Conservation (phyloP, 2,113 vertebrate species). For the Pantherophis guttatus region DNA sequence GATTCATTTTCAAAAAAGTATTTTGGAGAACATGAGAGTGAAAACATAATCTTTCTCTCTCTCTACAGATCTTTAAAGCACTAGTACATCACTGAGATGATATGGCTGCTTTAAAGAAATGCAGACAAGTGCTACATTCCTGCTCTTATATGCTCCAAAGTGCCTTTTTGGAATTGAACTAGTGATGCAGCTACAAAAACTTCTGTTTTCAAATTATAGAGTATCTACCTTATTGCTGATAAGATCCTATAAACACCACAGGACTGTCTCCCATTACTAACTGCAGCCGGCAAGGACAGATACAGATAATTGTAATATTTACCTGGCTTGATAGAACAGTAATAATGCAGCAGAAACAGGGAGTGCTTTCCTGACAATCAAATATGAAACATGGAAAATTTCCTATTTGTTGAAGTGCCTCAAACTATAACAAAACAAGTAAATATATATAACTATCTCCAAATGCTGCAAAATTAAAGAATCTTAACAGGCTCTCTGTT, state of each 20-base stretch:
- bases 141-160: background rate
- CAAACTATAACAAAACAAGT: background rate
- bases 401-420: background rate
- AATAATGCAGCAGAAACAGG: constrained; percentile 18
- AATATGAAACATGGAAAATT: background rate
- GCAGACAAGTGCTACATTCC: background rate
- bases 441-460: background rate
- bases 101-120: background rate
- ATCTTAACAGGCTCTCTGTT: background rate
- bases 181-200: background rate
- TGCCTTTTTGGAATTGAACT: background rate
- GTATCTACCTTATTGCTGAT: background rate
- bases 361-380: constrained; percentile 32
- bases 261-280: background rate
- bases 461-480: background rate
- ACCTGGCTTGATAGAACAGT: background rate
- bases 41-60: background rate
- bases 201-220: background rate
- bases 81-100: background rate
- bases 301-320: background rate
- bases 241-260: background rate
- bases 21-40: background rate
- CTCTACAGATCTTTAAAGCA: background rate
- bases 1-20: background rate
- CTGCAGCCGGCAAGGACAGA: background rate